Conservation (phyloP, 2,797 vertebrate species). For the Gallinago stenura region DNA sequence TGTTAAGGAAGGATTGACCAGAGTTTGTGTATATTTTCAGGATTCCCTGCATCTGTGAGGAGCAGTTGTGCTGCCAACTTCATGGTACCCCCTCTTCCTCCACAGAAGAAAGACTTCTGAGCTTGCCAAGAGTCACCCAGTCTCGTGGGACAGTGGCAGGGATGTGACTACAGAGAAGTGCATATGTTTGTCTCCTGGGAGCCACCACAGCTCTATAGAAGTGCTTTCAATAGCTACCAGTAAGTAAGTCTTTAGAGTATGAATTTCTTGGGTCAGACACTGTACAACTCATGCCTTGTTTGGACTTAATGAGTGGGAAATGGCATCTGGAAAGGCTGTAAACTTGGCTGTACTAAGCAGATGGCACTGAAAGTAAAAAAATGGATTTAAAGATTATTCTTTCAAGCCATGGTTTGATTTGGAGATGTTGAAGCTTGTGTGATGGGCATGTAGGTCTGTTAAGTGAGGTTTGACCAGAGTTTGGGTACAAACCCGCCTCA, state of each 20-base stretch:
- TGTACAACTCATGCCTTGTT: background rate
- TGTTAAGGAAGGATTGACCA: background rate
- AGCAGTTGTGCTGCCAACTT: background rate
- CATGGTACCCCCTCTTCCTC: background rate
- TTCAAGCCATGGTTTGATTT: background rate
- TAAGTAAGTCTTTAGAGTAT: background rate
- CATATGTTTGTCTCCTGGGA: background rate
- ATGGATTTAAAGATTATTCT: background rate
- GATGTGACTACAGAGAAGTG: background rate
- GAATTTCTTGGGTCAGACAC: background rate
- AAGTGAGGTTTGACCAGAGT: background rate
- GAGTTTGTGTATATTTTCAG: background rate
- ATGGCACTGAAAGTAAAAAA: background rate
- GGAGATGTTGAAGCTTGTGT: background rate
- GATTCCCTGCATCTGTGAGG: background rate
- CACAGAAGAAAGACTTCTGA: background rate
- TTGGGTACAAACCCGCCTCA: background rate
- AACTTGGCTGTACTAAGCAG: background rate
- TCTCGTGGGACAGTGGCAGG: background rate
- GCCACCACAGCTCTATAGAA: background rate
- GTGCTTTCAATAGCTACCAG: background rate
- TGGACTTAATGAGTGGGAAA: background rate
- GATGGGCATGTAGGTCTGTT: background rate
- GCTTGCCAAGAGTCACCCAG: background rate
- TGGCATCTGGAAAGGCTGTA: background rate